A percentile compares a stretch with the other conserved stretches of the same genome.
Conservation (phyloP, 2,888 invertebrate species). For the Acrocyrtus sp. region DNA sequence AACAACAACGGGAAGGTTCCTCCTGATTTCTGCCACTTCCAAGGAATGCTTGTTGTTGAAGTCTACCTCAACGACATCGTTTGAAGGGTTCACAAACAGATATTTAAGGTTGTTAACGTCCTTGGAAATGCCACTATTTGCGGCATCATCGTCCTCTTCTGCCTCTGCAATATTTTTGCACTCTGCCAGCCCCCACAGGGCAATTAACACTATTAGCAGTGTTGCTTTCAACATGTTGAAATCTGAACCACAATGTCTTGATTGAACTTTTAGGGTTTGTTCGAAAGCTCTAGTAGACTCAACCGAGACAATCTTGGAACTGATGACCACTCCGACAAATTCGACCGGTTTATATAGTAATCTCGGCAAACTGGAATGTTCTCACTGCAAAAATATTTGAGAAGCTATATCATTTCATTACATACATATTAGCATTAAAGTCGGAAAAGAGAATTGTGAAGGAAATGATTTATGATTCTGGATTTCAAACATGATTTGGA, state of each 20-base stretch:
- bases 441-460: no score
- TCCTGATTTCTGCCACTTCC: constrained; percentile 22
- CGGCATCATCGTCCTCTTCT: no score
- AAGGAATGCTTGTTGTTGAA: constrained; percentile 36
- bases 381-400: no score
- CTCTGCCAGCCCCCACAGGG: constrained; percentile 18
- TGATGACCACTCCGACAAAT: neutral
- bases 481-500: no score
- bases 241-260: constrained; percentile 9
- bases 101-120: constrained; percentile 39
- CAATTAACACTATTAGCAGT: neutral
- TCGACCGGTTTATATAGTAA: no score
- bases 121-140: constrained; percentile 25
- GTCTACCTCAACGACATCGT: constrained; percentile 23
- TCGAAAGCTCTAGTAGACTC: constrained; percentile 17
- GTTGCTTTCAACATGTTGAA: constrained; percentile 25
- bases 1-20: constrained; percentile 19
- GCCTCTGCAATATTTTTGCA: neutral
- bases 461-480: no score
- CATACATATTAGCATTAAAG: no score
- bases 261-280: constrained; percentile 15
- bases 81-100: neutral
- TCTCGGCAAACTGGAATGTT: no score
- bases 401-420: no score
- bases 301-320: constrained; percentile 26